A percentile compares a stretch with the other conserved stretches of the same genome.
These are phyloP conservation scores for Gymnocheta viridis DNA, from an alignment of 2,888 invertebrate genomes.

Conservation along the genomic window DNA sequence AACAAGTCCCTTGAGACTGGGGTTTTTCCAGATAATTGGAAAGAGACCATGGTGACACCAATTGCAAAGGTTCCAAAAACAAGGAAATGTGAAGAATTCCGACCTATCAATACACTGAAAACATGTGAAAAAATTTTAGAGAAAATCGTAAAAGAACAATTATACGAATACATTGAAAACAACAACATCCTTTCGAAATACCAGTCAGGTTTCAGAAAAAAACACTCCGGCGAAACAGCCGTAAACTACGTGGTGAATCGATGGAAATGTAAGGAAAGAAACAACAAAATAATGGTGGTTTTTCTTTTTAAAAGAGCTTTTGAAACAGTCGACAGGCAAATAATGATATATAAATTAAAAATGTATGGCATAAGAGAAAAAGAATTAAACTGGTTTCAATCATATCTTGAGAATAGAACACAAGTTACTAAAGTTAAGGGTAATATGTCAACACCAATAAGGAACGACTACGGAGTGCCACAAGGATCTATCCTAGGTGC, in stretches of 20 bases:
- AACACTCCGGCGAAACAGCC: conserved; percentile 3
- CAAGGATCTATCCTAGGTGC: not conserved
- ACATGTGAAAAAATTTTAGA: conserved; percentile 5
- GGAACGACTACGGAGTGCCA: not conserved
- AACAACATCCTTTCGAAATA: conserved; percentile 9
- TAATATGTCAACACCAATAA: not conserved
- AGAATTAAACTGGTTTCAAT: not conserved
- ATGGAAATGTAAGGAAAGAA: conserved; percentile 4
- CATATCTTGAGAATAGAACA: not conserved
- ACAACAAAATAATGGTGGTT: conserved; percentile 8
- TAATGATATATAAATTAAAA: not conserved
- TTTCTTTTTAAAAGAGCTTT: conserved; percentile 14
- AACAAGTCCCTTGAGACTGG: conserved; percentile 12
- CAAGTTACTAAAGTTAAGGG: not conserved
- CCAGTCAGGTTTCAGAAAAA: conserved; percentile 22
- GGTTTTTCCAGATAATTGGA: conserved; percentile 26
- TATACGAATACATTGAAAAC: conserved; percentile 11
- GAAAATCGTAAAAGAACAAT: conserved; percentile 5
- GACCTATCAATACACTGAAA: not conserved
- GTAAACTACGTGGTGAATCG: not conserved
- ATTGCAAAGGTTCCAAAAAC: conserved; percentile 16
- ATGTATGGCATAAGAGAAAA: not conserved
- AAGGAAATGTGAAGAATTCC: conserved; percentile 2
- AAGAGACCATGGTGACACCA: conserved; percentile 11
- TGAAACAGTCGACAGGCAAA: conserved; percentile 1